Evolutionary conservation across 2,888 invertebrate species (phyloP), one percentile per base, ranked within the genome.

Genomic region (Nasonovia ribisnigri): DNA sequence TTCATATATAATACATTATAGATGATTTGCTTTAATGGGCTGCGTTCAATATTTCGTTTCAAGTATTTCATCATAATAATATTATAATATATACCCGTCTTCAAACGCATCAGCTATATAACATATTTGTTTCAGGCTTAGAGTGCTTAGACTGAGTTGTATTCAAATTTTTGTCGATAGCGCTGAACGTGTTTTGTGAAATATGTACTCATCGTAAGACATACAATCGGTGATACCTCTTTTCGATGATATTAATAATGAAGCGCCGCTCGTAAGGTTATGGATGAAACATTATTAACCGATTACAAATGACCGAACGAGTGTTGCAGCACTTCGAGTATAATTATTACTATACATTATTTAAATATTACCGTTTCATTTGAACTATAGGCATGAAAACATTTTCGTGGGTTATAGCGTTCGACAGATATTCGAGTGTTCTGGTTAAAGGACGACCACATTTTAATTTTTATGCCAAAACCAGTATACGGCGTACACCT

Each of bases 381-480:
- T 20, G 8, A 77, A 36, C 77, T 8, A 36, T 42, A 77, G 36
- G 42, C 36, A 36, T 36, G 67, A 77, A 77, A 77, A 77, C 20
- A 77, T 36, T 20, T 77, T 77, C 77, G 20, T 77, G 20, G 36
- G 77, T 77, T 77, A 77, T 36, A 88, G 24, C 24, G 77, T 36
- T 36, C 20, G 36, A 20, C 8, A 29, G 43, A 57, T 88, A 57
- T 43, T 89, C 89, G 13, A 90, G 67, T 90, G 90, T 67, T 90
- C 46, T 90, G 67, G 46, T 20, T 90, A 77, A 87, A 91, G 91
- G 91, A 91, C 91, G 57, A 91, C 91, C 24, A 91, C 91, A 91
- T 91, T 57, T n/a, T n/a, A n/a, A n/a, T n/a, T n/a, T n/a, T 54
- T 54, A 84, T 77, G 86, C 54, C n/a, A 42, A 91, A 84, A 91